phyloP scores from a whole-genome alignment of 2,797 vertebrate species.

The Vipera latastei region DNA sequence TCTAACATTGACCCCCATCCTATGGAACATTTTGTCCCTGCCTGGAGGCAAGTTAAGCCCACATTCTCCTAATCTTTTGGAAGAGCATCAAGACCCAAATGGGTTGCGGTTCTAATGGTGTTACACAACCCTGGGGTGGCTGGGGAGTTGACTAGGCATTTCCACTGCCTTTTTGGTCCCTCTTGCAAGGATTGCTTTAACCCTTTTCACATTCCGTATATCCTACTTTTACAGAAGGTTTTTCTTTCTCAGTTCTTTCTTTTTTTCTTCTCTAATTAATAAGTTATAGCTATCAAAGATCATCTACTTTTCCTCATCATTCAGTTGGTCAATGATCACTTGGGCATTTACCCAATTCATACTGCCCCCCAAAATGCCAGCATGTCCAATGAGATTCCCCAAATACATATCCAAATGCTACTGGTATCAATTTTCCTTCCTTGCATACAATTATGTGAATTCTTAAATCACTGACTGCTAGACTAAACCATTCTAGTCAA shows the following conservation, averaged over 20 bases:
- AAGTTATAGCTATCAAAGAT: neutral
- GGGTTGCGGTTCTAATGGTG: too few relatives aligned
- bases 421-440: neutral
- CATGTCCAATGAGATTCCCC: neutral
- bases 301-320: neutral
- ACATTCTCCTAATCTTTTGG: too few relatives aligned
- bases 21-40: too few relatives aligned
- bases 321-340: neutral
- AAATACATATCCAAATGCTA: neutral
- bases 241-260: neutral
- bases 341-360: neutral
- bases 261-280: neutral
- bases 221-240: neutral
- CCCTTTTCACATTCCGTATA: neutral
- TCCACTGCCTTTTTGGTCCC: too few relatives aligned
- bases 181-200: too few relatives aligned
- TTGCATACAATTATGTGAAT: neutral
- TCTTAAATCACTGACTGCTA: neutral
- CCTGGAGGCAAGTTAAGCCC: too few relatives aligned
- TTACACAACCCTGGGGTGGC: too few relatives aligned
- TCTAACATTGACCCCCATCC: too few relatives aligned
- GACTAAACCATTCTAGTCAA: neutral
- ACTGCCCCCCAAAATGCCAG: neutral
- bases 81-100: too few relatives aligned
- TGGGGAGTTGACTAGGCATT: too few relatives aligned